A percentile compares a stretch with the other conserved stretches of the same genome.
Conservation (phyloP, 2,113 vertebrate genomes). For the Candoia aspera region DNA sequence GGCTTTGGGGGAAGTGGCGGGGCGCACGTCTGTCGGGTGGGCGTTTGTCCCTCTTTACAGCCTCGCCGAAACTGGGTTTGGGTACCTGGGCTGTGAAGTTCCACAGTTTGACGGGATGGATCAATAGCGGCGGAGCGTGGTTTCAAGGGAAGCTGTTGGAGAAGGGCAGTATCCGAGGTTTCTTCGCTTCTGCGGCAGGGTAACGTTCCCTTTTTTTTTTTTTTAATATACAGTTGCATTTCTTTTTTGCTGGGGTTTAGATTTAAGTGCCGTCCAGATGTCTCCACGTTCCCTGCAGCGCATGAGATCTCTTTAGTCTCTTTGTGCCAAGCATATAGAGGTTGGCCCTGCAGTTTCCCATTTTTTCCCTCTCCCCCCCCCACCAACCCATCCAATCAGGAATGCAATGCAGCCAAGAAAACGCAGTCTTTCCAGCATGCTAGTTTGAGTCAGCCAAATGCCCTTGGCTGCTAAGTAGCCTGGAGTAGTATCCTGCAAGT, state of each 20-base stretch:
- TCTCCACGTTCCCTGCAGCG: background rate
- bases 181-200: background rate
- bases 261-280: background rate
- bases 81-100: background rate
- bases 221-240: background rate
- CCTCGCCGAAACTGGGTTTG: background rate
- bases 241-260: background rate
- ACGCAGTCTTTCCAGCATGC: background rate
- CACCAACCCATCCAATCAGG: background rate
- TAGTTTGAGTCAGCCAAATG: background rate
- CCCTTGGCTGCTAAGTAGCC: constrained; percentile 1
- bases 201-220: no score
- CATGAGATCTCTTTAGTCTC: background rate
- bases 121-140: background rate
- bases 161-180: background rate
- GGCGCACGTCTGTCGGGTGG: background rate
- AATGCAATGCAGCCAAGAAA: constrained; percentile 26
- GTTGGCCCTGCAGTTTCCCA: background rate
- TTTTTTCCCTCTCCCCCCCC: background rate
- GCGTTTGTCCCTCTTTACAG: background rate
- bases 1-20: background rate
- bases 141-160: background rate
- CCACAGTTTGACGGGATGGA: background rate
- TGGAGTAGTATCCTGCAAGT: background rate
- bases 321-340: constrained; percentile 24